These are phyloP conservation scores for Pentalonia nigronervosa DNA, from an alignment of 1,140 invertebrate genomes.

Conservation along the genomic window DNA sequence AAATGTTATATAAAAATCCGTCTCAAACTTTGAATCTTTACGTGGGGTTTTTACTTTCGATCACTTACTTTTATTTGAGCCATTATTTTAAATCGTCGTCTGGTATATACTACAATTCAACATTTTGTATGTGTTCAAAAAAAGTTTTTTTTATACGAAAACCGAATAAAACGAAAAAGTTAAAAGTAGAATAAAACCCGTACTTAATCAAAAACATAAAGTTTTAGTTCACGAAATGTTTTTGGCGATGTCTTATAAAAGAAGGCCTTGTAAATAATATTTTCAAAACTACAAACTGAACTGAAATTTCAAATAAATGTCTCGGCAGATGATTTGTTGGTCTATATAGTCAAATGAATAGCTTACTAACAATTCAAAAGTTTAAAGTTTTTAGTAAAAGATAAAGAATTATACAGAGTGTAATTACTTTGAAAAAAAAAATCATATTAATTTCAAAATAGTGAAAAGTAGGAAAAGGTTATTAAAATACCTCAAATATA, in stretches of 20 bases:
- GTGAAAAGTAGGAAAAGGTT: background rate
- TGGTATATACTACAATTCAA: conserved; percentile 4
- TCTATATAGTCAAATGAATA: background rate
- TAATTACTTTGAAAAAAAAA: background rate
- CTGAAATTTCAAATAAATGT: conserved; percentile 42
- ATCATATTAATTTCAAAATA: background rate
- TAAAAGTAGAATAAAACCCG: conserved; percentile 25
- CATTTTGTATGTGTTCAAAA: conserved; percentile 10
- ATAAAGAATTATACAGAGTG: background rate
- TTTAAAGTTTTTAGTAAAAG: background rate
- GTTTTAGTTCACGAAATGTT: conserved; percentile 35
- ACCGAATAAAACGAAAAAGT: conserved; percentile 9
- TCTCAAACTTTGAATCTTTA: conserved; percentile 7
- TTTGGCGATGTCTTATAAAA: conserved; percentile 8
- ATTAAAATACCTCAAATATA: background rate
- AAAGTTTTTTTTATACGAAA: conserved; percentile 5
- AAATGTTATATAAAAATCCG: background rate
- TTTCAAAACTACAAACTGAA: conserved; percentile 36
- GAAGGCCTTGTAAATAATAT: conserved; percentile 38
- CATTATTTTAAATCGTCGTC: conserved; percentile 43
- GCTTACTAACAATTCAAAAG: background rate
- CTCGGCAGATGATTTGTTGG: conserved; percentile 22
- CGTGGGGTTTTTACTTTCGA: conserved; percentile 31
- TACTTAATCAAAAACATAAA: conserved; percentile 47
- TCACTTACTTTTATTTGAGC: conserved; percentile 37